phyloP scores from a whole-genome alignment of 1,140 invertebrate genomes.

The Hirudo medicinalis region DNA sequence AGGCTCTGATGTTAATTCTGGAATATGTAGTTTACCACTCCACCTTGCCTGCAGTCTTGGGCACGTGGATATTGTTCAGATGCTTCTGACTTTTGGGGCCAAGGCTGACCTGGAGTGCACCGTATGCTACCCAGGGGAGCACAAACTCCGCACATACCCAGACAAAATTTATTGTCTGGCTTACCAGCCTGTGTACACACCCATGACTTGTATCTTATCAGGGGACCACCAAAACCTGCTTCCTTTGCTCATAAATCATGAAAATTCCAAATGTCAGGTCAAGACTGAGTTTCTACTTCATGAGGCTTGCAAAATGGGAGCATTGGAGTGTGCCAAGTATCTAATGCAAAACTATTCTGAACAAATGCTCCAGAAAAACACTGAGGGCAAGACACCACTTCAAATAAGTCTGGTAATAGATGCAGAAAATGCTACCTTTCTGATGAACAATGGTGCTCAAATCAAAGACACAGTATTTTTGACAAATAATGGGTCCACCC shows the following conservation, averaged over 20 bases:
- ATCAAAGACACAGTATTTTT: constrained; percentile 23
- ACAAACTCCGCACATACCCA: constrained; percentile 21
- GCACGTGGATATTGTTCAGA: constrained; percentile 20
- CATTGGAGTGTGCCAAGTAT: constrained; percentile 19
- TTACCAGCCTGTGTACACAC: constrained; percentile 22
- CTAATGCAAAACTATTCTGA: constrained; percentile 22
- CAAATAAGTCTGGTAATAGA: constrained; percentile 23
- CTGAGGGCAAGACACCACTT: constrained; percentile 21
- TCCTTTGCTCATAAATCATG: constrained; percentile 21
- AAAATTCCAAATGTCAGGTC: constrained; percentile 18
- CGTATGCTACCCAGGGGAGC: constrained; percentile 22
- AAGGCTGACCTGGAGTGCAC: constrained; percentile 21
- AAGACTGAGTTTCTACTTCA: constrained; percentile 24
- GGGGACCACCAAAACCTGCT: constrained; percentile 22
- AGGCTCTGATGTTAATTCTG: constrained; percentile 21
- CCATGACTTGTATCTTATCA: constrained; percentile 19
- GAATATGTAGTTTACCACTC: constrained; percentile 23
- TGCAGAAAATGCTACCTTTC: constrained; percentile 22
- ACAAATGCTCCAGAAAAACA: constrained; percentile 22
- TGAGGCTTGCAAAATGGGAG: constrained; percentile 23
- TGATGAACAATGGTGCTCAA: constrained; percentile 22
- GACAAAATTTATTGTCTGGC: constrained; percentile 23
- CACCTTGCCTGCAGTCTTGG: constrained; percentile 21
- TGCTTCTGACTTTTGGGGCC: constrained; percentile 21
- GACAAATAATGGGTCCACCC: constrained; percentile 21